Conservation (phyloP, 2,113 vertebrate species). For the Oreotrochilus melanogaster region DNA sequence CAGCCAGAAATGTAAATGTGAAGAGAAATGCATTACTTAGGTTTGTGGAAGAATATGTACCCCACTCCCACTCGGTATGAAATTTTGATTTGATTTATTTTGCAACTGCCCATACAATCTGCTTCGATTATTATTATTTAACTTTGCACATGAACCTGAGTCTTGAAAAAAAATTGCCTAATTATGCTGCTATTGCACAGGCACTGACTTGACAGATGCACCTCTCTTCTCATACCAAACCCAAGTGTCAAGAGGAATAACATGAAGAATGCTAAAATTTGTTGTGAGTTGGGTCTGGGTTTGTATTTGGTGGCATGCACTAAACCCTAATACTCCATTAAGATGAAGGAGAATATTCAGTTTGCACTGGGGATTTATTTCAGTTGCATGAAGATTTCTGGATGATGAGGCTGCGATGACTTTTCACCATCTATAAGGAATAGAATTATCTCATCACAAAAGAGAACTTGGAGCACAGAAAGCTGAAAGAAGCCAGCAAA, state of each 20-base stretch:
- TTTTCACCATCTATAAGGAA: neutral
- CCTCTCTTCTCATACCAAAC: neutral
- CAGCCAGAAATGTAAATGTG: neutral
- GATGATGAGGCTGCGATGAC: neutral
- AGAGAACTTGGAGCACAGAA: neutral
- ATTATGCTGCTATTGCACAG: neutral
- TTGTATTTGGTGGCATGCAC: neutral
- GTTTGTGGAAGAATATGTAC: neutral
- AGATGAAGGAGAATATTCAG: neutral
- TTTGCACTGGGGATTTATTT: conserved; percentile 16
- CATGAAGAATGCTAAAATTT: neutral
- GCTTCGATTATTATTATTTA: neutral
- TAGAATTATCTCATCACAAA: conserved; percentile 2
- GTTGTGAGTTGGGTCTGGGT: neutral
- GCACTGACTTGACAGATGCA: neutral
- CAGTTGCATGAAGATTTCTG: conserved; percentile 21
- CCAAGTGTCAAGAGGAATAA: neutral
- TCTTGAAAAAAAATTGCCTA: neutral
- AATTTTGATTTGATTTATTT: conserved; percentile 2
- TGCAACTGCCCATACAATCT: neutral
- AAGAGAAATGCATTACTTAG: neutral
- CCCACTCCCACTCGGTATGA: neutral
- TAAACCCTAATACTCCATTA: neutral
- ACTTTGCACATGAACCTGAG: neutral
- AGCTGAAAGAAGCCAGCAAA: neutral